phyloP scores from a whole-genome alignment of 2,888 invertebrate genomes.

The Leucophenga maculata region DNA sequence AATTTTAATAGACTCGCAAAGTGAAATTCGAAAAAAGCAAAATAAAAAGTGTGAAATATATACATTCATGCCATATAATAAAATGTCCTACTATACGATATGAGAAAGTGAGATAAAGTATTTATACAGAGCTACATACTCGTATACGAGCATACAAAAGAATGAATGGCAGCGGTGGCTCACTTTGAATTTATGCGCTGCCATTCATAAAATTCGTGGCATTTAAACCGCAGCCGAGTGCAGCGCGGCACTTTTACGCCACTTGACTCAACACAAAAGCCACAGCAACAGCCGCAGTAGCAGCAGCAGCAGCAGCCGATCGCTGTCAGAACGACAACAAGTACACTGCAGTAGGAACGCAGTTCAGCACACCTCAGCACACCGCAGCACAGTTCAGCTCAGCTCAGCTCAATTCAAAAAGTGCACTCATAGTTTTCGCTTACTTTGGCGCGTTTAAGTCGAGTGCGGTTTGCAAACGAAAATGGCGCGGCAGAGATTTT shows the following conservation, averaged over 20 bases:
- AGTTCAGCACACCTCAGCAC: too few relatives aligned
- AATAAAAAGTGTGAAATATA: background rate
- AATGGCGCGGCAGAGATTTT: constrained; percentile 37
- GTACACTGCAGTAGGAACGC: too few relatives aligned
- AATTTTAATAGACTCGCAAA: constrained; percentile 25
- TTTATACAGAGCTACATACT: too few relatives aligned
- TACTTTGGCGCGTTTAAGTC: constrained; percentile 39
- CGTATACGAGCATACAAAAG: too few relatives aligned
- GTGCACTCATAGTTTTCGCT: constrained; percentile 40
- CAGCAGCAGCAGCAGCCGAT: background rate
- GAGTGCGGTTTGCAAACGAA: constrained; percentile 29
- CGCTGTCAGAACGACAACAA: background rate
- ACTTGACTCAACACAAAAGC: constrained; percentile 46
- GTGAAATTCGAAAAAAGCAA: background rate
- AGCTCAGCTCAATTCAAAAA: constrained; percentile 31
- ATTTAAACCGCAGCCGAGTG: constrained; percentile 18
- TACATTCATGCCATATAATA: too few relatives aligned
- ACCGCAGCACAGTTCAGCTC: constrained; percentile 21
- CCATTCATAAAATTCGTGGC: constrained; percentile 19
- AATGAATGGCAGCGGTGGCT: background rate
- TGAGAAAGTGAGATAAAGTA: background rate
- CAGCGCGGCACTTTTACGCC: constrained; percentile 38
- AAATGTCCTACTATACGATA: background rate
- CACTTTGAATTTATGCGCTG: constrained; percentile 14
- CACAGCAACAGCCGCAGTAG: background rate